A percentile compares a stretch with the other conserved stretches of the same genome.
These are phyloP conservation scores for Argentina silus DNA, from an alignment of 2,797 vertebrate species.

Conservation along the genomic window DNA sequence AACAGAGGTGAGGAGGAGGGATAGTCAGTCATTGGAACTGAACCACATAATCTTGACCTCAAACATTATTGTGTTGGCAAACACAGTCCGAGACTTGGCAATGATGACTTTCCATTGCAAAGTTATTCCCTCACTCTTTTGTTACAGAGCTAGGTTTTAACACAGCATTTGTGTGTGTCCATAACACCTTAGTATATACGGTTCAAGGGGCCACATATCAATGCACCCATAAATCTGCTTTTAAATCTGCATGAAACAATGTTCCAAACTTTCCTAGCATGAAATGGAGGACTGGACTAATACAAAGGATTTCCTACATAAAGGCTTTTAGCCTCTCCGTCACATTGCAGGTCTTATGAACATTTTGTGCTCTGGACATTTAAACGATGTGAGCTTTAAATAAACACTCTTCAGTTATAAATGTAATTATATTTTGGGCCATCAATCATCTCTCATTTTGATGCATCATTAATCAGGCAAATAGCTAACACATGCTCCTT, in stretches of 20 bases:
- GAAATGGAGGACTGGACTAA: neutral
- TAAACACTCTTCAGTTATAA: constrained; percentile 65
- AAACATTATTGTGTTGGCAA: constrained; percentile 63
- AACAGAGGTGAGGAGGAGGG: constrained; percentile 54
- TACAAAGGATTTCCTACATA: constrained; percentile 35
- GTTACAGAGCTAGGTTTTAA: constrained; percentile 40
- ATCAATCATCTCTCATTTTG: constrained; percentile 71
- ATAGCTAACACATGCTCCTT: constrained; percentile 68
- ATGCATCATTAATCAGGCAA: constrained; percentile 74
- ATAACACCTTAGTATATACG: constrained; percentile 55
- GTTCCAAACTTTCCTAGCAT: constrained; percentile 37
- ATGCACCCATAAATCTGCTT: constrained; percentile 51
- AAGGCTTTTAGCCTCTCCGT: constrained; percentile 20
- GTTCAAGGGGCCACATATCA: constrained; percentile 47
- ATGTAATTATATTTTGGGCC: constrained; percentile 63
- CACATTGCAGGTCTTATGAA: constrained; percentile 29
- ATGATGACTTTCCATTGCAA: constrained; percentile 63
- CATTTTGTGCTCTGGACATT: constrained; percentile 37
- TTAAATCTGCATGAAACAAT: constrained; percentile 32
- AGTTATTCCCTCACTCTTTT: constrained; percentile 59
- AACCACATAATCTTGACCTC: constrained; percentile 64
- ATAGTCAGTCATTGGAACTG: constrained; percentile 60
- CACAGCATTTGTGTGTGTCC: constrained; percentile 53
- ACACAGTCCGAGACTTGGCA: constrained; percentile 56
- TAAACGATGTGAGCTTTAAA: constrained; percentile 51